Evolutionary conservation across 2,888 invertebrate species (phyloP), one percentile per base, ranked within the genome.

Genomic region (Heliconius ismenius): DNA sequence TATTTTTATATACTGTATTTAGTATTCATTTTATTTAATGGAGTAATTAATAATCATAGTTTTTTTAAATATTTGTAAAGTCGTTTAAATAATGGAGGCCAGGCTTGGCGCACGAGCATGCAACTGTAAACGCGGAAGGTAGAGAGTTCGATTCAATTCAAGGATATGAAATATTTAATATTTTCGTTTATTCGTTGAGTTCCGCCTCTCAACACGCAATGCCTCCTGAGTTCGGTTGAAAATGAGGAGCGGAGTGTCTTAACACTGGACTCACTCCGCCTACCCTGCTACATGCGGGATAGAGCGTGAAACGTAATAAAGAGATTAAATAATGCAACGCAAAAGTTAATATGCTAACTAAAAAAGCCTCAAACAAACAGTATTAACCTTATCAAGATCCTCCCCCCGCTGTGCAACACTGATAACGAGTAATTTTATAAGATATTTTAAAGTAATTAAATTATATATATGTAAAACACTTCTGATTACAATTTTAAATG

Each of bases 401-500:
- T 15, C 28, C 54, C 28, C 32, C 69, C 69, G 69, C 69, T 54
- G 70, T 49, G 54, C 58, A n/a, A 28, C 70, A 32, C 54, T 32
- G 28, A 54, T 32, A 28, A 70, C 54, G 21, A n/a, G 32, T 32
- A 13, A 58, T 58, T 32, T 58, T 28, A 32, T 49, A 24, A 58
- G 13, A 9, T 36, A 32, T 70, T 70, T 39, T 18, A 24, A 67
- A 67, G 39, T 32, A 70, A 58, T 10, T 70, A 24, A 36, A 70
- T 32, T 32, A 21, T 36, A 13, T 32, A 58, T 74, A 70, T 64
- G 43, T 64, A 63, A 70, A 74, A 65, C 36, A 43, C 0, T 24
- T 63, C 70, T 54, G 13, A 69, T 74, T 74, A 70, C 28, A 74
- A 74, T 77, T 74, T 60, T 54, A 65, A 63, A 63, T 32, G 21